phyloP scores from a whole-genome alignment of 2,888 invertebrate species.

The Yponomeuta sedellus region DNA sequence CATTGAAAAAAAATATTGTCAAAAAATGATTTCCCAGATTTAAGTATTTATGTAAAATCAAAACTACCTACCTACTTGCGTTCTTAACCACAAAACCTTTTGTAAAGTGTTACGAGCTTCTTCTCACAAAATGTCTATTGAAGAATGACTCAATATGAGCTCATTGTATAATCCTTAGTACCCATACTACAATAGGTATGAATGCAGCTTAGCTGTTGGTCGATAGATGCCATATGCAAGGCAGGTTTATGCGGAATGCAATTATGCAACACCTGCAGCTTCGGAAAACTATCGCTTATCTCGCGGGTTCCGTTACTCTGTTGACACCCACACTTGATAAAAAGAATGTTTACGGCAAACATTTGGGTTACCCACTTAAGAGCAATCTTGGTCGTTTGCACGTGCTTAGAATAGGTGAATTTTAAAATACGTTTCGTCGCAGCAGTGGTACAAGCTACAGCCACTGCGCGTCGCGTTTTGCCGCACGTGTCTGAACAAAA shows the following conservation, averaged over 20 bases:
- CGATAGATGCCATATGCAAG: constrained; percentile 36
- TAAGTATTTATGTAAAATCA: background rate
- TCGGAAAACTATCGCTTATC: constrained; percentile 36
- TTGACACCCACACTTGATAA: constrained; percentile 36
- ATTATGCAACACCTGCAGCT: constrained; percentile 56
- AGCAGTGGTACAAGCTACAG: too few relatives aligned
- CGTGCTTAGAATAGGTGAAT: background rate
- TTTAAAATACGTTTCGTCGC: background rate
- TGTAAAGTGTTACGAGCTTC: background rate
- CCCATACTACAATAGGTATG: background rate
- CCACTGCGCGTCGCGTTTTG: too few relatives aligned
- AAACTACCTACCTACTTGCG: background rate
- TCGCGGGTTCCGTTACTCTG: constrained; percentile 47
- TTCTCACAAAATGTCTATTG: background rate
- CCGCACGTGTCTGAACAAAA: too few relatives aligned
- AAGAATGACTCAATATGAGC: background rate
- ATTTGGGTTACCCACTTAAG: constrained; percentile 25
- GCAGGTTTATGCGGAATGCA: constrained; percentile 39
- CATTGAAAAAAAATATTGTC: too few relatives aligned
- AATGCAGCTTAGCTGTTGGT: constrained; percentile 38
- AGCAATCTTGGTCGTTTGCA: constrained; percentile 9
- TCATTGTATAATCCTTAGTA: background rate
- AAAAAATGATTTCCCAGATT: too few relatives aligned
- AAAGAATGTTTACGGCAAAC: constrained; percentile 44
- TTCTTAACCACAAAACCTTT: background rate